Base-by-base conservation (phyloP, 64 coral and sea anemone species). In the Astreopora myriophthalma region DNA sequence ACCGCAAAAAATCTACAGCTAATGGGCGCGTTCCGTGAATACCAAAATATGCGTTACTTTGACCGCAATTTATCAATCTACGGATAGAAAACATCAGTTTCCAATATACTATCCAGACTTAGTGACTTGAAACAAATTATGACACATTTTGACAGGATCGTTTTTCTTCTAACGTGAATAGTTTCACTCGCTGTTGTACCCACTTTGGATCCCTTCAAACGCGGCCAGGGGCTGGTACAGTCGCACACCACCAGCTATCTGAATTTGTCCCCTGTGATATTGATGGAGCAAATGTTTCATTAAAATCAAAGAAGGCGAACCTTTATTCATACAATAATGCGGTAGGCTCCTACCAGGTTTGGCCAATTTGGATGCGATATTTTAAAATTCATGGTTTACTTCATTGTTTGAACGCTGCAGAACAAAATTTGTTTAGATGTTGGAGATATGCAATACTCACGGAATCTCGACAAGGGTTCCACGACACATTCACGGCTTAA, bases 321-420 rank as follows among this genome's bases (percentile, higher is more conserved):
- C 36, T 25, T 74, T 87, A 94, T 82, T 89, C 71, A 89, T 94
- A 94, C 88, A 86, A 73, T 88, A 89, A 94, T 94, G 92, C 62
- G 86, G 86, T 42, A 67, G 79, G 66, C 86, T 81, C 92, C 77
- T 28, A 74, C n/a, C 65, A 88, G 80, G 75, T 70, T 57, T 25
- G 62, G 78, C 92, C 86, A 94, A 94, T 94, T 88, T 94, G 88
- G 75, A 94, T 82, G 86, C 66, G 73, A 94, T 48, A 81, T 94
- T 94, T 94, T 94, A 94, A 94, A 94, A 94, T 94, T 89, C 92
- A 94, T 89, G 86, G 75, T 73, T 48, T 74, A 73, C 22, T 68
- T 89, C 89, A 89, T 94, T 94, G 92, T 94, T 82, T 83, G 66
- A 71, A 30, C 38, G 75, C 79, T 60, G 69, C 75, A 89, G 87